phyloP scores from a whole-genome alignment of 2,888 invertebrate species.

The Tortrix viridana region DNA sequence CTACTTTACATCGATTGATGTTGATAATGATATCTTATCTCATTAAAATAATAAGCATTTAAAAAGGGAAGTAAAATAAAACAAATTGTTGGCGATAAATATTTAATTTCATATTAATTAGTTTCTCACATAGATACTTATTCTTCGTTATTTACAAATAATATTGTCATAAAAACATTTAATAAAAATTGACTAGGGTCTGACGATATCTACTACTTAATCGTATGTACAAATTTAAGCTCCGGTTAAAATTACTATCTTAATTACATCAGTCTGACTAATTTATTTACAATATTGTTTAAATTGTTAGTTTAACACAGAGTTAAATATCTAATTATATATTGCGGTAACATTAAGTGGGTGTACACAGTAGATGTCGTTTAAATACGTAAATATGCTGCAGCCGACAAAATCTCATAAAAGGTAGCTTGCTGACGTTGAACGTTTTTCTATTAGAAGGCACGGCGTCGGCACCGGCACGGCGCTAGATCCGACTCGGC shows the following conservation, averaged over 20 bases:
- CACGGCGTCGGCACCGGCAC: too few relatives aligned
- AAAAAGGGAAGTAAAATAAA: conserved; percentile 19
- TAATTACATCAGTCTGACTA: conserved; percentile 69
- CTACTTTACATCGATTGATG: too few relatives aligned
- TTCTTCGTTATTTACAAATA: conserved; percentile 72
- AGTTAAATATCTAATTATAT: conserved; percentile 39
- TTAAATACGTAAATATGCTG: too few relatives aligned
- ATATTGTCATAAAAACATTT: conserved; percentile 81
- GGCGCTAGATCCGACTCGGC: too few relatives aligned
- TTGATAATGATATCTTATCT: too few relatives aligned
- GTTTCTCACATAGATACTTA: conserved; percentile 66
- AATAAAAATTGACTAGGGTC: conserved; percentile 81
- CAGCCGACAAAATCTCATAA: too few relatives aligned
- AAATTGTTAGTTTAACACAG: conserved; percentile 33
- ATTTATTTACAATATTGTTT: conserved; percentile 49
- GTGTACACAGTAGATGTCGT: too few relatives aligned
- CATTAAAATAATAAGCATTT: background rate
- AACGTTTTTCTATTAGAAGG: too few relatives aligned
- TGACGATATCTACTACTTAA: conserved; percentile 75
- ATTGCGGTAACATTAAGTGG: conserved; percentile 3
- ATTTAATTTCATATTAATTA: conserved; percentile 73
- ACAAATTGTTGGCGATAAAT: conserved; percentile 57
- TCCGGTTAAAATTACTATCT: conserved; percentile 74
- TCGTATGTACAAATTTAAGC: conserved; percentile 79
- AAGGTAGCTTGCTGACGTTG: too few relatives aligned